Evolutionary conservation across 2,113 vertebrate species (phyloP).

Genomic region (Stigmatopora argus): DNA sequence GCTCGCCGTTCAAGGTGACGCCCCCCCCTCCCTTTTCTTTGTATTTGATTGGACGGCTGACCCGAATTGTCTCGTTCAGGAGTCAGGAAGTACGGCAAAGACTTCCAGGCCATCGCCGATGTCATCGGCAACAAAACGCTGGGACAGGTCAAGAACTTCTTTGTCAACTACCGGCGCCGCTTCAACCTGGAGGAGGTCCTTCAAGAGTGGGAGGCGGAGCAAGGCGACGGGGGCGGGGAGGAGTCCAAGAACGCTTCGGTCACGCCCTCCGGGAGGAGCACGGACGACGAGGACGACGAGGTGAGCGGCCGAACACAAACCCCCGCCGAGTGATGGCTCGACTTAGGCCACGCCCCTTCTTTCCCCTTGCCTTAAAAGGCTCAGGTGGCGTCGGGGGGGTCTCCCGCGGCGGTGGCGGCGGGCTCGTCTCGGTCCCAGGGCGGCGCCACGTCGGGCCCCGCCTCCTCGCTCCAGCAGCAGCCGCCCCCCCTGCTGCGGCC

Average conservation of each 20-base stretch:
- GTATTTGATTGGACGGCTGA: background rate
- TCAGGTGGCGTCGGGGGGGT: constrained; percentile 81
- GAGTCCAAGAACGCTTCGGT: constrained; percentile 90
- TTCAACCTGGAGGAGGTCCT: constrained; percentile 99
- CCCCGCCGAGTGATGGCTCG: background rate
- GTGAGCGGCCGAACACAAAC: constrained; percentile 21
- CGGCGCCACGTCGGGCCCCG: constrained; percentile 64
- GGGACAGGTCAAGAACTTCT: constrained; percentile 99
- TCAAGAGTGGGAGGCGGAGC: constrained; percentile 99
- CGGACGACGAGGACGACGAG: constrained; percentile 97
- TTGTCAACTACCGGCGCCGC: constrained; percentile 98
- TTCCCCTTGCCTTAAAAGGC: constrained; percentile 60
- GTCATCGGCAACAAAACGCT: constrained; percentile 99
- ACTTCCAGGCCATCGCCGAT: constrained; percentile 99
- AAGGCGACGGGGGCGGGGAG: constrained; percentile 89
- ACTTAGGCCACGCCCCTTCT: constrained; percentile 5
- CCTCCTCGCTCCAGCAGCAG: constrained; percentile 78
- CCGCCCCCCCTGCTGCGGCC: constrained; percentile 93
- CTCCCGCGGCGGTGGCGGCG: constrained; percentile 77
- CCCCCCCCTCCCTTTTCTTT: background rate
- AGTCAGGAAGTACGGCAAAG: constrained; percentile 97
- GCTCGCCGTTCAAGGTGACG: constrained; percentile 94
- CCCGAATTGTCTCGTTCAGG: constrained; percentile 66
- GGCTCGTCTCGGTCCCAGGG: constrained; percentile 65
- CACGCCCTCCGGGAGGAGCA: constrained; percentile 93